Evolutionary conservation across 2,113 vertebrate genomes (phyloP).

Genomic region (Corythoichthys intestinalis): DNA sequence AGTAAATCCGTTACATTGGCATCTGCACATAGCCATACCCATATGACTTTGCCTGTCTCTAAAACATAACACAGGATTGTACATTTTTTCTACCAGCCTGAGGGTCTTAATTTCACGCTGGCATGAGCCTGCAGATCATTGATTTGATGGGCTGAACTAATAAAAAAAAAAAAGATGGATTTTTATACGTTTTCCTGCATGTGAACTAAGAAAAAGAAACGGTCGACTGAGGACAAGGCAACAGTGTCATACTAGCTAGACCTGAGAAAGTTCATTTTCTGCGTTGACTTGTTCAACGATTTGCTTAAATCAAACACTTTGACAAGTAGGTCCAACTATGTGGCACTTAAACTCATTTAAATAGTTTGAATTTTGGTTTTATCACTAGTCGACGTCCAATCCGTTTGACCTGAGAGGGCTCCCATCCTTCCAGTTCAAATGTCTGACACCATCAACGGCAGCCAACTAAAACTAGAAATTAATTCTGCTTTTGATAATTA

Average conservation of each 20-base stretch:
- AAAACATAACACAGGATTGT: slow-evolving; percentile 10
- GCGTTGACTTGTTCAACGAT: no score
- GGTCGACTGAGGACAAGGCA: background rate
- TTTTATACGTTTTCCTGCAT: background rate
- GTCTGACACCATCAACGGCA: no score
- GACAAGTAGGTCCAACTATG: no score
- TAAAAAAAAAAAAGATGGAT: background rate
- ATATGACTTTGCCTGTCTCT: slow-evolving; percentile 5
- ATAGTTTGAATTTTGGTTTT: no score
- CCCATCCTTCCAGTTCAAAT: no score
- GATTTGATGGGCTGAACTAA: slow-evolving; percentile 8
- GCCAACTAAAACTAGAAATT: no score
- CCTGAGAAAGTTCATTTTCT: background rate
- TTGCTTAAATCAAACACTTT: no score
- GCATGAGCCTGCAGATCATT: slow-evolving; percentile 3
- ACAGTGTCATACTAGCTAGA: background rate
- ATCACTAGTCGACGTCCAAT: no score
- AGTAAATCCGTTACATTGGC: background rate
- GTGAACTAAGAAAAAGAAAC: background rate
- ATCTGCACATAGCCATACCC: background rate
- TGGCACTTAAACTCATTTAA: no score
- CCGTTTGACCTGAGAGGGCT: no score
- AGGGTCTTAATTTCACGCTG: slow-evolving; percentile 6
- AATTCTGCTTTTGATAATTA: background rate
- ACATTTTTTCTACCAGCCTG: slow-evolving; percentile 9